Percentiles rank a stretch among this genome's conserved stretches.
Conservation (phyloP, 2,797 vertebrate genomes). For the Gorsachius magnificus region DNA sequence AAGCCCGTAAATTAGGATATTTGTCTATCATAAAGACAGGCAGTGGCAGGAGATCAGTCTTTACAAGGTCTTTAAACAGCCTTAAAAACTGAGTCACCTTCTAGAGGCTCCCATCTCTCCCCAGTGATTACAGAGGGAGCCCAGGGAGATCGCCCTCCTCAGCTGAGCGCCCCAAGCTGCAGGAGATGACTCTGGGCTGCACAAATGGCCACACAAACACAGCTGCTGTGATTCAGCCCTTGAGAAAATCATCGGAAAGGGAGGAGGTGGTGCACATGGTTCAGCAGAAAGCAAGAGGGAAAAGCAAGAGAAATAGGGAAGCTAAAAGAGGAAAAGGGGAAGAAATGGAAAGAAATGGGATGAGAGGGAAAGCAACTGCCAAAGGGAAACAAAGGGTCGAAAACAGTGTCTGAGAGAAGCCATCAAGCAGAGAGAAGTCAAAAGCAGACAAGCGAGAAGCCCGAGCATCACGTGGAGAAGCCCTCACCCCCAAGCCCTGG, state of each 20-base stretch:
- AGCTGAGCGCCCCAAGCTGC: neutral
- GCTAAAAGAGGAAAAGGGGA: neutral
- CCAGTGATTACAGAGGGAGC: neutral
- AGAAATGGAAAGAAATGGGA: neutral
- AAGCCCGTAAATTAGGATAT: neutral
- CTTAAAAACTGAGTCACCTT: neutral
- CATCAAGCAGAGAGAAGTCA: neutral
- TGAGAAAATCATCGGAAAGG: neutral
- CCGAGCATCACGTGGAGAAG: neutral
- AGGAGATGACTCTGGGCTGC: neutral
- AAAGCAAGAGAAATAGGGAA: neutral
- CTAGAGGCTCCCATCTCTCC: neutral
- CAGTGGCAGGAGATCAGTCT: neutral
- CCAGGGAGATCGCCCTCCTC: neutral
- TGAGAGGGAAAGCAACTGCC: neutral
- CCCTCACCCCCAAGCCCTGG: neutral
- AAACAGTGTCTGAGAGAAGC: neutral
- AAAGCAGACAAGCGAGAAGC: neutral
- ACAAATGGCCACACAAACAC: neutral
- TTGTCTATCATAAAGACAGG: neutral
- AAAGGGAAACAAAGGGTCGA: fast-evolving
- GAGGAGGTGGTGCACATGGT: neutral
- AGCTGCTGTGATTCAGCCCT: neutral
- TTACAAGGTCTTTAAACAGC: neutral
- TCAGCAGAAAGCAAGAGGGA: neutral